phyloP scores from a whole-genome alignment of 2,888 invertebrate species.

The Eurytoma adleriae region DNA sequence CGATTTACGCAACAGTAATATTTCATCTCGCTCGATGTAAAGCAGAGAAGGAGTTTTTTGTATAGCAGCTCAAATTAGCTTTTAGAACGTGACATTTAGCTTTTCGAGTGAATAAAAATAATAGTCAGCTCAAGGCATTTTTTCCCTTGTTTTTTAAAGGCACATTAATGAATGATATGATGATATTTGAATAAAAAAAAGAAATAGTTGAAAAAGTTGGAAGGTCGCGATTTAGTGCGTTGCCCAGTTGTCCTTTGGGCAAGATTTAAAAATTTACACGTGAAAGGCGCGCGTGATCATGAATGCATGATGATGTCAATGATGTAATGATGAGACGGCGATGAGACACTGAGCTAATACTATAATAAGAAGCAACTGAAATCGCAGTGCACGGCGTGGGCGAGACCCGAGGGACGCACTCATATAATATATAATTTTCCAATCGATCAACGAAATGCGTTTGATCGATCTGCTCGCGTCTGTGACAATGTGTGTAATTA shows the following conservation, averaged over 20 bases:
- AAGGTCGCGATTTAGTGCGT: constrained; percentile 18
- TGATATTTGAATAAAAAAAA: constrained; percentile 16
- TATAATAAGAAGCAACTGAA: constrained; percentile 61
- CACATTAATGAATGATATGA: neutral
- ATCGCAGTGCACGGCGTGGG: constrained; percentile 51
- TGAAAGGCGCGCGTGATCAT: constrained; percentile 47
- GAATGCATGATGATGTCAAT: constrained; percentile 55
- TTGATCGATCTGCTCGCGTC: neutral
- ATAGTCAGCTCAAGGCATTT: constrained; percentile 13
- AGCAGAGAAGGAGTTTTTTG: constrained; percentile 52
- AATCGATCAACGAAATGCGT: neutral
- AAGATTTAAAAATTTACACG: constrained; percentile 34
- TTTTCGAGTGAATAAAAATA: constrained; percentile 8
- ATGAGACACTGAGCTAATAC: constrained; percentile 61
- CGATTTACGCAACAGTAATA: neutral
- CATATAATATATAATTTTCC: constrained; percentile 27
- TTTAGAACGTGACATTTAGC: constrained; percentile 23
- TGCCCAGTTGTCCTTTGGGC: constrained; percentile 17
- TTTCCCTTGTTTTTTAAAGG: neutral
- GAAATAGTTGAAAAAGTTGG: constrained; percentile 6
- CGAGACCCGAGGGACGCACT: neutral
- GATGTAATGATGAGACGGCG: constrained; percentile 60
- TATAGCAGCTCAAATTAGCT: constrained; percentile 24
- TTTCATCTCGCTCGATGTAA: constrained; percentile 54
- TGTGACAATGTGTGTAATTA: too few species aligned